These are phyloP conservation scores for Papilio gigon DNA, from an alignment of 2,888 invertebrate genomes.

Conservation along the genomic window DNA sequence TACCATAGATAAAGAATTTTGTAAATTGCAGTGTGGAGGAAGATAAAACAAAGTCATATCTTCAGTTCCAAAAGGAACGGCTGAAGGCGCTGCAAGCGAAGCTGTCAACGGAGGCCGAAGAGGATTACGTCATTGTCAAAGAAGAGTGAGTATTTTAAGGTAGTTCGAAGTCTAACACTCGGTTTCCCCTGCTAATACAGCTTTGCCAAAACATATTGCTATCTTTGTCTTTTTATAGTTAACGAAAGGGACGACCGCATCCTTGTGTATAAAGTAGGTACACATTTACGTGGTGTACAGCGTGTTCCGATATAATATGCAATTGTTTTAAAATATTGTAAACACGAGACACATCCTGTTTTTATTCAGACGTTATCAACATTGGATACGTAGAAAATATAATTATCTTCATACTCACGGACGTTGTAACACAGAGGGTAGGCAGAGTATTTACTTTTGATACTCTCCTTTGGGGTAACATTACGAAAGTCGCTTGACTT, in stretches of 20 bases:
- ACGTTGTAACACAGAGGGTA: not conserved
- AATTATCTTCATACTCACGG: not conserved
- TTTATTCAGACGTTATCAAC: not conserved
- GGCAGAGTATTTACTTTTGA: not conserved
- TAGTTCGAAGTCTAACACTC: not conserved
- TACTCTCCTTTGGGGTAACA: too few species aligned
- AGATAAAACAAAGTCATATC: conserved; percentile 68
- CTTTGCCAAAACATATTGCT: not conserved
- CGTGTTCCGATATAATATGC: not conserved
- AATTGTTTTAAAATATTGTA: not conserved
- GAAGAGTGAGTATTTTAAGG: conserved; percentile 62
- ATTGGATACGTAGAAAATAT: not conserved
- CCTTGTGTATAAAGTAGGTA: not conserved
- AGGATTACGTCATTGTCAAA: conserved; percentile 65
- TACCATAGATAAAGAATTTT: not conserved
- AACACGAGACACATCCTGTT: conserved; percentile 10
- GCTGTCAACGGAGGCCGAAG: conserved; percentile 62
- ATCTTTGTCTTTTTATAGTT: not conserved
- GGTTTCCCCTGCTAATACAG: too few species aligned
- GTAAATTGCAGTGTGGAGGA: conserved; percentile 62
- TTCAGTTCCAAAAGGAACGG: conserved; percentile 71
- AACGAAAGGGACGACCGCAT: not conserved
- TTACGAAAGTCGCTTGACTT: too few species aligned
- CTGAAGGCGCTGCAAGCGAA: conserved; percentile 71
- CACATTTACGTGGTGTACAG: not conserved